Evolutionary conservation across 2,797 vertebrate species (phyloP).

Genomic region (Sebastes steindachneri): DNA sequence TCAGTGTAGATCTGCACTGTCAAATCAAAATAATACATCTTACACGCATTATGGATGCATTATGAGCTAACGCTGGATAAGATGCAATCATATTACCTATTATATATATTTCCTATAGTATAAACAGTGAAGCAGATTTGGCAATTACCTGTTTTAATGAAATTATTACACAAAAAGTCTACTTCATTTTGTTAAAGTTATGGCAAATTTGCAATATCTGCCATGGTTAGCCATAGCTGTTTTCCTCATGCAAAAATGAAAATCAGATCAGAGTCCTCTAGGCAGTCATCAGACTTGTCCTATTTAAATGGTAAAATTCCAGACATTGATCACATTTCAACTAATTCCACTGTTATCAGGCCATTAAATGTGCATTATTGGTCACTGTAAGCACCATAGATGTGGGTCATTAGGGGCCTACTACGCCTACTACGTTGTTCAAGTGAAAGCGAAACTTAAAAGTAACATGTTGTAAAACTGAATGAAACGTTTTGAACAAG

Average conservation of each 20-base stretch:
- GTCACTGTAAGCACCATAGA: too few relatives aligned
- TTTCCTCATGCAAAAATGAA: neutral
- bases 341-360: too few relatives aligned
- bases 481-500: too few relatives aligned
- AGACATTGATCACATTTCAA: neutral
- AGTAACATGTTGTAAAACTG: too few relatives aligned
- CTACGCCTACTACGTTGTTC: too few relatives aligned
- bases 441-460: too few relatives aligned
- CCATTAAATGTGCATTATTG: too few relatives aligned
- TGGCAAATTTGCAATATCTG: neutral
- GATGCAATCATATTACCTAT: neutral
- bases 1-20: neutral
- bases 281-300: neutral
- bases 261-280: neutral
- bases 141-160: neutral
- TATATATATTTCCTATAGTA: neutral
- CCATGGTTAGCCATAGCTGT: neutral
- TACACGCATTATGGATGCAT: neutral
- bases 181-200: neutral
- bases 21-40: neutral
- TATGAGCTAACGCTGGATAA: neutral
- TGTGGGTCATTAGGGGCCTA: too few relatives aligned
- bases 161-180: neutral
- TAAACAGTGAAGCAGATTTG: neutral
- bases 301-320: neutral